A percentile compares a stretch with the other conserved stretches of the same genome.
Evolutionary conservation across 2,113 vertebrate species (phyloP).

Genomic region (Lophotis ruficrista): DNA sequence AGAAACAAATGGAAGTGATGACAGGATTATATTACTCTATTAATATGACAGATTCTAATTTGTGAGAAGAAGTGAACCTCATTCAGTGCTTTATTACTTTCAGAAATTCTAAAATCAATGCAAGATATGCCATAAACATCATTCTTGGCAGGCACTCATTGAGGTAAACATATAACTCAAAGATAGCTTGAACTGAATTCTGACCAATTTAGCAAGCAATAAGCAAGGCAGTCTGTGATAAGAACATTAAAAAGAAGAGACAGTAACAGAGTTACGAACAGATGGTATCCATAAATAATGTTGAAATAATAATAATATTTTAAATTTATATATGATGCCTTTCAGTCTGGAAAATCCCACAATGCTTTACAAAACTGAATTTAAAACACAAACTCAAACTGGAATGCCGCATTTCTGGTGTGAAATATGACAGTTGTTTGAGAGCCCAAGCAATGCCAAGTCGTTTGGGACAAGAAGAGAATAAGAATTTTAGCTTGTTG

Average conservation of each 20-base stretch:
- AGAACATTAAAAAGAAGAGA: constrained; percentile 63
- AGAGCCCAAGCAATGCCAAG: constrained; percentile 52
- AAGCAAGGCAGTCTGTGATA: constrained; percentile 46
- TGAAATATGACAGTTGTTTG: constrained; percentile 60
- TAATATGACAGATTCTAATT: constrained; percentile 67
- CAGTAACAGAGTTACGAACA: constrained; percentile 40
- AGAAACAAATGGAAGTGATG: constrained; percentile 15
- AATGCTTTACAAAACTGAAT: constrained; percentile 38
- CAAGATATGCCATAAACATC: constrained; percentile 60
- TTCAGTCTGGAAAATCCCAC: constrained; percentile 56
- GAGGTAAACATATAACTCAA: constrained; percentile 70
- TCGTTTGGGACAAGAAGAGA: constrained; percentile 31
- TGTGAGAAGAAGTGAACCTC: constrained; percentile 60
- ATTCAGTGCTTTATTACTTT: constrained; percentile 62
- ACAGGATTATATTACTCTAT: constrained; percentile 54
- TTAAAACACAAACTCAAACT: constrained; percentile 34
- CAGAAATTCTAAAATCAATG: constrained; percentile 69
- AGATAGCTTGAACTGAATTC: constrained; percentile 53
- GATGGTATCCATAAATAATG: constrained; percentile 61
- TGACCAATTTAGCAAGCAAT: constrained; percentile 65
- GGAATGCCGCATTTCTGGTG: constrained; percentile 29
- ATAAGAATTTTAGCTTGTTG: constrained; percentile 34
- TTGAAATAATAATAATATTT: constrained; percentile 67
- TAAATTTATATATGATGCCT: constrained; percentile 58
- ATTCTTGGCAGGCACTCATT: constrained; percentile 50